These are phyloP conservation scores for Rhizoglyphus robini DNA, from an alignment of 1,140 invertebrate genomes.

Conservation along the genomic window DNA sequence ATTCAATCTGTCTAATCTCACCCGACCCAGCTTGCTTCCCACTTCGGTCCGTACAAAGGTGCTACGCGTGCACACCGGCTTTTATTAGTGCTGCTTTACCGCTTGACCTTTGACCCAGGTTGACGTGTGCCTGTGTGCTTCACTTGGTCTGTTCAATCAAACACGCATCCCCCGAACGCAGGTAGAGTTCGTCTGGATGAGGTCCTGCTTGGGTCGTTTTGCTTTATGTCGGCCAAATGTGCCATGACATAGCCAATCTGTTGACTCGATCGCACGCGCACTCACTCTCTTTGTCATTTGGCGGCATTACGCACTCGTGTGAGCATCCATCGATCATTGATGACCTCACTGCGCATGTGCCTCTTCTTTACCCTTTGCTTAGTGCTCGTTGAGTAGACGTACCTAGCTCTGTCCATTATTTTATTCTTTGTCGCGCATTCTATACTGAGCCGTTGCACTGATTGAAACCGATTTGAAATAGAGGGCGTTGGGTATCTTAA, in stretches of 20 bases:
- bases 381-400: no score
- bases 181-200: not conserved
- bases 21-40: not conserved
- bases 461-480: no score
- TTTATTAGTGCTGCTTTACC: not conserved
- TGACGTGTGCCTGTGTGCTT: not conserved
- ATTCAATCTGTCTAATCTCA: slow-evolving; percentile 14
- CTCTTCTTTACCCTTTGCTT: no score
- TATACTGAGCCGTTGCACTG: no score
- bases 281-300: no score
- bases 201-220: not conserved
- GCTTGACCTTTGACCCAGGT: slow-evolving; percentile 8
- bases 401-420: no score
- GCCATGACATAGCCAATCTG: slow-evolving; percentile 10
- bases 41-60: not conserved
- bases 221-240: slow-evolving; percentile 4
- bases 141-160: not conserved
- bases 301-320: no score
- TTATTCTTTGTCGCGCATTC: no score
- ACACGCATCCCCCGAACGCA: not conserved
- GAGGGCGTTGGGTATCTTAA: no score
- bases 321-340: no score
- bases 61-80: not conserved
- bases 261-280: not conserved
- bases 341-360: no score